A percentile compares a stretch with the other conserved stretches of the same genome.
phyloP scores from a whole-genome alignment of 2,888 invertebrate genomes.

The Cheilosia scutellata region DNA sequence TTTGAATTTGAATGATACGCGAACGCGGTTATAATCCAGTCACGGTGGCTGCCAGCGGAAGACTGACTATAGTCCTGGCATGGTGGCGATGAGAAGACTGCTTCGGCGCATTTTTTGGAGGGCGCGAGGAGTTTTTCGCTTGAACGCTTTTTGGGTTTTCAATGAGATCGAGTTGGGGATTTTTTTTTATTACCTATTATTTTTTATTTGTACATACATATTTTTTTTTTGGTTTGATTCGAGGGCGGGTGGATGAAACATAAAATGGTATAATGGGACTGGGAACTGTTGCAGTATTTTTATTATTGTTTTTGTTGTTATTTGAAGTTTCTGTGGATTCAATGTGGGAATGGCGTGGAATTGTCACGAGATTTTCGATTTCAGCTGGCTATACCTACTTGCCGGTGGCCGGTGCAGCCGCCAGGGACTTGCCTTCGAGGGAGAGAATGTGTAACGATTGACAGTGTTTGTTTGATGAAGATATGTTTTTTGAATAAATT shows the following conservation, averaged over 20 bases:
- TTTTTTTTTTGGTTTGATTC: conserved; percentile 28
- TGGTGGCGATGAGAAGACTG: conserved; percentile 75
- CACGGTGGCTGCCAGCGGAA: conserved; percentile 77
- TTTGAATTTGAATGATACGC: conserved; percentile 34
- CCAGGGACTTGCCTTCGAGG: conserved; percentile 23
- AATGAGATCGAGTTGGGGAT: conserved; percentile 71
- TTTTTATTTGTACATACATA: conserved; percentile 3
- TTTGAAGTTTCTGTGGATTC: conserved; percentile 30
- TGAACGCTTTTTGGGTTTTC: conserved; percentile 73
- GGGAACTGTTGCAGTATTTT: conserved; percentile 63
- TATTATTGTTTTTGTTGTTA: conserved; percentile 45
- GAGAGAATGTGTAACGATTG: conserved; percentile 67
- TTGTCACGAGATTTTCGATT: conserved; percentile 61
- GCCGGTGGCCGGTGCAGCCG: conserved; percentile 1
- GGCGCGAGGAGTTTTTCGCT: conserved; percentile 72
- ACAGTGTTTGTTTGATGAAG: conserved; percentile 62
- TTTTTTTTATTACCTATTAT: too few species aligned
- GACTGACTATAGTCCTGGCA: conserved; percentile 74
- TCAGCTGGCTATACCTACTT: background rate
- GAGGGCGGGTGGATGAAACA: conserved; percentile 54
- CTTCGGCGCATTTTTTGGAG: conserved; percentile 70
- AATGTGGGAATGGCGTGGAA: conserved; percentile 61
- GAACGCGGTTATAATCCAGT: conserved; percentile 62
- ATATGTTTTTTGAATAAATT: conserved; percentile 67
- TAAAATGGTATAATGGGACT: conserved; percentile 58